phyloP scores from a whole-genome alignment of 2,113 vertebrate genomes.

The Chloropsis cyanopogon region DNA sequence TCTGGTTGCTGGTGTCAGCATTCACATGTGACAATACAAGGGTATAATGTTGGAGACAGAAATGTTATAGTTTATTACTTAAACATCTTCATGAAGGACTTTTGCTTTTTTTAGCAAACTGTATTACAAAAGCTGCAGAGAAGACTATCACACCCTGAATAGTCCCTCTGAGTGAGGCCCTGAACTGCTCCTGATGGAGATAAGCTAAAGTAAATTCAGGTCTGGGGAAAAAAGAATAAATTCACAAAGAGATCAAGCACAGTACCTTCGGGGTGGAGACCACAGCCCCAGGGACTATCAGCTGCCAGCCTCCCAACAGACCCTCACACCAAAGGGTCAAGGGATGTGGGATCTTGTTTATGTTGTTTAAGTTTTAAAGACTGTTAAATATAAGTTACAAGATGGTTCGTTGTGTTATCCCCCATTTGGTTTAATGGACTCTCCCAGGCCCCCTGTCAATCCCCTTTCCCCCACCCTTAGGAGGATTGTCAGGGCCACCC shows the following conservation, averaged over 20 bases:
- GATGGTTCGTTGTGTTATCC: too few species aligned
- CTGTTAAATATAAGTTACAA: too few species aligned
- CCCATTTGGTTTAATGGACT: too few species aligned
- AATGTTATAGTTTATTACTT: background rate
- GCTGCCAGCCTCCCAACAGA: background rate
- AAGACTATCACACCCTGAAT: background rate
- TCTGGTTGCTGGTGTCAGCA: background rate
- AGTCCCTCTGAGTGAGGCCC: background rate
- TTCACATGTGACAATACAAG: background rate
- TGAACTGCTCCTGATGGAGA: background rate
- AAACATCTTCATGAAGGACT: background rate
- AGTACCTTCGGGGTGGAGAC: background rate
- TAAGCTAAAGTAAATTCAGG: background rate
- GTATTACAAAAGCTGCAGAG: background rate
- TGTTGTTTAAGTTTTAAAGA: too few species aligned
- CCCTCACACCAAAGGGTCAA: background rate
- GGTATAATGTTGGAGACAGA: accelerated
- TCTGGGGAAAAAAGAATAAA: too few species aligned
- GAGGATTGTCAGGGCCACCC: too few species aligned
- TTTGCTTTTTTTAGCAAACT: background rate
- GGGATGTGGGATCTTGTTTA: too few species aligned
- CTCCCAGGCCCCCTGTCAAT: too few species aligned
- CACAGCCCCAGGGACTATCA: background rate
- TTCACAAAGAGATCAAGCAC: too few species aligned
- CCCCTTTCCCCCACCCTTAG: too few species aligned